Base-by-base conservation (phyloP, 2,888 invertebrate species). In the Apotomis turbidana region DNA sequence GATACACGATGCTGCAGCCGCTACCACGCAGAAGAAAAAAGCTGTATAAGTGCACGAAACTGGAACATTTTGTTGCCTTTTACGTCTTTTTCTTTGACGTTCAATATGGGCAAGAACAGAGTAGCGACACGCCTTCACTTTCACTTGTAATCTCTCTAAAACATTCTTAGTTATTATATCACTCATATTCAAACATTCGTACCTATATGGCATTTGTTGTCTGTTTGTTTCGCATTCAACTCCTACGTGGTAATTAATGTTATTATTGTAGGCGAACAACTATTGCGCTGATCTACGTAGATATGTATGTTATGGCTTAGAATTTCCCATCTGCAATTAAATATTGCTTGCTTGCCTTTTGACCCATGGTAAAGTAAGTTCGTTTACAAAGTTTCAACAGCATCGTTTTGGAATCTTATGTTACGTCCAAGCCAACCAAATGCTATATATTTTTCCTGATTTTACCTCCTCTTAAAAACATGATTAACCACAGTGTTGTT, bases 81-180 rank as follows among this genome's bases (percentile, higher is more conserved):
- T n/a, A 44, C 41, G 27, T 3, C 41, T 41, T 13, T 41, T 41
- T 55, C 55, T 46, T 79, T 79, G 10, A 49, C 9, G 9, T 49
- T 49, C 49, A 49, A 78, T 78, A 79, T 76, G 77, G 78, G 78
- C 79, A 79, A 76, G 71, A 76, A 76, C 71, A 75, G 74, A 41
- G 74, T 75, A 79, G 78, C 57, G 76, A 75, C 79, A 78, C 81
- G 74, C 80, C 71, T 82, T 86, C 84, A 87, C 87, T 87, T 87
- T 87, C 87, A 60, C 74, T 73, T 76, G 77, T 82, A 79, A 82
- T 79, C 76, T 73, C 78, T 80, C 81, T 82, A 81, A 86, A 85
- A 86, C 79, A 76, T 79, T 78, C 75, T 75, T 79, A 62, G 59
- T 62, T 68, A 62, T 76, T 68, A 68, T 76, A 72, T 68, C 75